Evolutionary conservation across 1,140 invertebrate genomes (phyloP).

Genomic region (Drosophila insularis): DNA sequence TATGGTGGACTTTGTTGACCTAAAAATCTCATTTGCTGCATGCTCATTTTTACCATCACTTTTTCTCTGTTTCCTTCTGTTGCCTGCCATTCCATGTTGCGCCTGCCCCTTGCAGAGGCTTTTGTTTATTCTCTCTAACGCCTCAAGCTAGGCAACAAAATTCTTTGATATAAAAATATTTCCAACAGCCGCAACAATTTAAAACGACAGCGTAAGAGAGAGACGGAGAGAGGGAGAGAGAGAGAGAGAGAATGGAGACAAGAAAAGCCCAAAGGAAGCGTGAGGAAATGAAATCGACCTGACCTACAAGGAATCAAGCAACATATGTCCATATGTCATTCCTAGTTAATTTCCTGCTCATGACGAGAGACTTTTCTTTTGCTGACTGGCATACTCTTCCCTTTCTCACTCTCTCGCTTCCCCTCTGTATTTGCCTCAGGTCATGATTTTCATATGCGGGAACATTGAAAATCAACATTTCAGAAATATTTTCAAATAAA

Average conservation of each 20-base stretch:
- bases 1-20: constrained; percentile 74
- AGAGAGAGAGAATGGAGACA: not conserved
- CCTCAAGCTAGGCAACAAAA: constrained; percentile 46
- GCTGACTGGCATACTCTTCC: not conserved
- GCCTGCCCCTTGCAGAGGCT: constrained; percentile 21
- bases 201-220: constrained; percentile 18
- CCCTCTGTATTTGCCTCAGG: constrained; percentile 20
- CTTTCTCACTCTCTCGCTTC: not conserved
- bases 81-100: not conserved
- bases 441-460: constrained; percentile 12
- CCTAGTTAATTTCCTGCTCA: constrained; percentile 56
- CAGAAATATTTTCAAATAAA: constrained; percentile 9
- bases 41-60: constrained; percentile 75
- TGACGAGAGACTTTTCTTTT: constrained; percentile 36
- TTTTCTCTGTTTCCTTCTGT: constrained; percentile 62
- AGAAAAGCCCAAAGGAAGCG: constrained; percentile 26
- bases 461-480: constrained; percentile 41
- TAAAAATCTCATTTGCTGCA: constrained; percentile 79
- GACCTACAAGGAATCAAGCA: constrained; percentile 49
- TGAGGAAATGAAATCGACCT: constrained; percentile 57
- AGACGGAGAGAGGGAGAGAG: constrained; percentile 12
- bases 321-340: constrained; percentile 19
- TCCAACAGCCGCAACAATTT: constrained; percentile 27
- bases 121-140: constrained; percentile 59
- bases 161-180: constrained; percentile 58